These are phyloP conservation scores for Gallinago jamesoni DNA, from an alignment of 2,113 vertebrate species.

Conservation along the genomic window DNA sequence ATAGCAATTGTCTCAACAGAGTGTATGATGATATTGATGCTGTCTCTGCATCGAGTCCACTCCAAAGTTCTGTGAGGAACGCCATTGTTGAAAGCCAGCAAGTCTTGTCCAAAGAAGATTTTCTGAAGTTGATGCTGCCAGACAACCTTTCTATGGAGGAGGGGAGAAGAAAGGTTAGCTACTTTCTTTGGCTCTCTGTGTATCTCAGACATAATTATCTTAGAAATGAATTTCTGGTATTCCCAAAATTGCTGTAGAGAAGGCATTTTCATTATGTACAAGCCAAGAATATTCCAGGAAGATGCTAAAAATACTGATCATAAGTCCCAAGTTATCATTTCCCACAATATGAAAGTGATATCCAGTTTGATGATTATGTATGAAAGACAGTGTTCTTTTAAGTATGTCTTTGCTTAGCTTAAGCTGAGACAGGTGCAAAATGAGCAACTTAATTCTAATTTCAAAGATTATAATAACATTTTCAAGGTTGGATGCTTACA, in stretches of 20 bases:
- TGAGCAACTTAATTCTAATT: not conserved
- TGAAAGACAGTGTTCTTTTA: not conserved
- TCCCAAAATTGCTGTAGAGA: not conserved
- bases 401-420: not conserved
- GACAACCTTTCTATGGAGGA: slow-evolving; percentile 84
- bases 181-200: not conserved
- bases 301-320: not conserved
- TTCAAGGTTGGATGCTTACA: not conserved
- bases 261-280: not conserved
- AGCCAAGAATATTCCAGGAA: not conserved
- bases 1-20: slow-evolving; percentile 69
- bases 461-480: not conserved
- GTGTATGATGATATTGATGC: slow-evolving; percentile 81
- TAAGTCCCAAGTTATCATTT: not conserved
- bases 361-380: not conserved
- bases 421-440: not conserved
- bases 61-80: slow-evolving; percentile 74
- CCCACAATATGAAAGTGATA: not conserved
- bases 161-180: slow-evolving; percentile 86
- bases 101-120: slow-evolving; percentile 89
- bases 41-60: slow-evolving; percentile 72
- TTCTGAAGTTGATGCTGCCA: slow-evolving; percentile 87
- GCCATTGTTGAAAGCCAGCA: slow-evolving; percentile 77
- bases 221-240: not conserved
- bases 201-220: not conserved